These are phyloP conservation scores for Enteromius viviparus DNA, from an alignment of 2,797 vertebrate species.

Conservation along the genomic window DNA sequence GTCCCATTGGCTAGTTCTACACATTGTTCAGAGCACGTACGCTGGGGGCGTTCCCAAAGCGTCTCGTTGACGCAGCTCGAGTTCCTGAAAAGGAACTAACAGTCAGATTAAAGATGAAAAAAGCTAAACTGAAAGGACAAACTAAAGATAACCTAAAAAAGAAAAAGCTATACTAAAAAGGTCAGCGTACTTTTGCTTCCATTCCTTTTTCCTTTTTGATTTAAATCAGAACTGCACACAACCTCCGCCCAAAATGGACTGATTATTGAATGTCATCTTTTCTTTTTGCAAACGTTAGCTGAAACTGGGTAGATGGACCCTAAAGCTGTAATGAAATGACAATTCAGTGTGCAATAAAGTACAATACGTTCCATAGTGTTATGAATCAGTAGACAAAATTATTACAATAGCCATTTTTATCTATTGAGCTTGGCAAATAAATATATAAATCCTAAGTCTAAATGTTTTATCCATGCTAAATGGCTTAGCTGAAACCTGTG, in stretches of 20 bases:
- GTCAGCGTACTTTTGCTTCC: neutral
- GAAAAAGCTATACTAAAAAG: neutral
- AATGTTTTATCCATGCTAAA: neutral
- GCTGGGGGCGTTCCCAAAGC: too few species aligned
- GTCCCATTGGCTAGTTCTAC: too few species aligned
- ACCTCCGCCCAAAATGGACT: neutral
- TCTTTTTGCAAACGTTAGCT: neutral
- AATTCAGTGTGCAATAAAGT: neutral
- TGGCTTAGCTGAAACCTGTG: neutral
- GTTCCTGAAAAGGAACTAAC: too few species aligned
- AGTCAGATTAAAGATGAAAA: neutral
- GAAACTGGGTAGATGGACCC: neutral
- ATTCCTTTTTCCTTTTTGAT: neutral
- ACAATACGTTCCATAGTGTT: neutral
- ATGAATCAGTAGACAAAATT: neutral
- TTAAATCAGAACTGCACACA: neutral
- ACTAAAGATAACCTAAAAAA: neutral
- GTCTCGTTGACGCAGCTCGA: too few species aligned
- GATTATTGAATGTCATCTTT: neutral
- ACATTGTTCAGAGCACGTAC: too few species aligned
- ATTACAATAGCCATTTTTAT: neutral
- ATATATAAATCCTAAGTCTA: neutral
- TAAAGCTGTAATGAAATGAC: neutral
- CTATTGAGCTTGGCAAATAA: neutral
- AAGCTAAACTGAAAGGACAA: neutral